Base-by-base conservation (phyloP, 1,140 invertebrate species). In the Drosophila subpulchrella region DNA sequence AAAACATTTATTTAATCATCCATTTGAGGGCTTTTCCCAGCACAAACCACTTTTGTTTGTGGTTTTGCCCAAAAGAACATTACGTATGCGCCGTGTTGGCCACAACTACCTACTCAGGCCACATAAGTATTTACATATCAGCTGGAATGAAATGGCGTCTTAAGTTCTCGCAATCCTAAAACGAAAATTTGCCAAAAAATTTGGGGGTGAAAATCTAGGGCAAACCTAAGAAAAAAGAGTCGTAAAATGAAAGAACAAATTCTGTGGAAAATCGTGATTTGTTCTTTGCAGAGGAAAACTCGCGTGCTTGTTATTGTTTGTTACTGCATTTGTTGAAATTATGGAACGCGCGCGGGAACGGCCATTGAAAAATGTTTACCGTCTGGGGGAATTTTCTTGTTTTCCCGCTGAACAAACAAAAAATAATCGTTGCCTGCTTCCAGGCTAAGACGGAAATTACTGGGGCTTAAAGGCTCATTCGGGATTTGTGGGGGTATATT, bases 261-360 rank as follows among this genome's bases (percentile, higher is more conserved):
- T 67, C 38, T 6, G 11, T 6, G 65, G 48, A 86, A 86, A 65
- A 78, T 78, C 68, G 78, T 85, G 63, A 81, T 85, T 84, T 81
- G 62, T 56, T 38, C 53, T 75, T 60, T 6, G 8, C 57, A 34
- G 50, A 8, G 34, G 11, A 63, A 63, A 46, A 36, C 20, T 65
- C 20, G 41, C 65, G 27, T 48, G 42, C 38, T 13, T 47, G 50
- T 17, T 47, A 15, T 20, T n/a, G 24, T 68, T 67, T 46, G 36
- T 39, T 20, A 32, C 47, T 53, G 61, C 38, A 53, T 68, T 32
- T 46, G 38, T 8, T 38, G 12, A 30, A 66, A 66, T 68, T 68
- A 68, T 68, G 65, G 32, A 36, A 36, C 15, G 30, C 17, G 55
- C 55, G 30, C 5, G n/a, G 32, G 17, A n/a, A 20, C 17, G 42